These are phyloP conservation scores for Leptothorax acervorum DNA, from an alignment of 2,888 invertebrate genomes.

Conservation along the genomic window DNA sequence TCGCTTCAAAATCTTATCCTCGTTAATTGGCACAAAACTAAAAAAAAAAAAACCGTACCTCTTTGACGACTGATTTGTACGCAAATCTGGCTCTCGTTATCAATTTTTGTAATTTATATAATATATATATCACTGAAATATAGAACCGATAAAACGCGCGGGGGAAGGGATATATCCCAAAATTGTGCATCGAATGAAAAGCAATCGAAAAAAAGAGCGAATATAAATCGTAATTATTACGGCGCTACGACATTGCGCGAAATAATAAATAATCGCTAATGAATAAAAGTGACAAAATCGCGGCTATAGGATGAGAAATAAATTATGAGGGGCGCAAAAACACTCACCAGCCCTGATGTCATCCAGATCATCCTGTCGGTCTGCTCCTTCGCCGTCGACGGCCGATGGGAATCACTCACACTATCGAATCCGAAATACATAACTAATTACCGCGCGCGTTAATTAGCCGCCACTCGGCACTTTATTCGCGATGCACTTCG, in stretches of 20 bases:
- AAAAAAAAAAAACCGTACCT: background rate
- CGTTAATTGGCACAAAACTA: background rate
- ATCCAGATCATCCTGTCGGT: background rate
- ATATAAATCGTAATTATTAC: background rate
- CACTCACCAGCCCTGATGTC: background rate
- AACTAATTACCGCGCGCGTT: constrained; percentile 17
- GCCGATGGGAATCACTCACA: background rate
- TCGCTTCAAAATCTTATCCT: background rate
- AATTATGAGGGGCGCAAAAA: background rate
- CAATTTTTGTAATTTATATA: background rate
- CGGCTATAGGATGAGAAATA: background rate
- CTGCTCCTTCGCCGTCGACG: background rate
- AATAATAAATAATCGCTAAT: background rate
- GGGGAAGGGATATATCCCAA: background rate
- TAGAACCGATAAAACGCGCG: background rate
- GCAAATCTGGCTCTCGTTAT: background rate
- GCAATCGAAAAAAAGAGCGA: background rate
- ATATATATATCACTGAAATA: no score
- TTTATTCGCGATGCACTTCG: background rate
- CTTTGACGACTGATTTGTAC: background rate
- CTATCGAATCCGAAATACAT: background rate
- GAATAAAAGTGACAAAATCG: background rate
- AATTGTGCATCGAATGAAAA: background rate
- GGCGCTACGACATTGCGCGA: no score
- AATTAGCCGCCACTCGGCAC: constrained; percentile 13